Evolutionary conservation across 2,888 invertebrate species (phyloP).

Genomic region (Rhamnusium bicolor): DNA sequence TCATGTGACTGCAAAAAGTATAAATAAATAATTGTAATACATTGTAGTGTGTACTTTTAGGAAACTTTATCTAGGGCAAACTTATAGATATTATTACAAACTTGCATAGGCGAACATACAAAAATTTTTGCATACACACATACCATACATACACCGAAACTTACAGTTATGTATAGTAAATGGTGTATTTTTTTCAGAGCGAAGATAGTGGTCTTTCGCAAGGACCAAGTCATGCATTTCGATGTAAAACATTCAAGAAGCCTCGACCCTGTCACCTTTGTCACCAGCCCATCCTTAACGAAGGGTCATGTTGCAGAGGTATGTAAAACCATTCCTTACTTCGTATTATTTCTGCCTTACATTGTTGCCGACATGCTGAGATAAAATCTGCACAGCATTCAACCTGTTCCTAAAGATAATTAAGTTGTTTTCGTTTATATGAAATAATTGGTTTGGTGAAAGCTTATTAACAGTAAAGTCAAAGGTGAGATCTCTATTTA

Average conservation of each 20-base stretch:
- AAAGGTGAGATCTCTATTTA: conserved; percentile 5
- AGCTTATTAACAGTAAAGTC: conserved; percentile 10
- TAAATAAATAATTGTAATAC: too few relatives aligned
- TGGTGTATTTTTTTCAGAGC: conserved; percentile 73
- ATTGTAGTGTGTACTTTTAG: too few relatives aligned
- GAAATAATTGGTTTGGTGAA: not conserved
- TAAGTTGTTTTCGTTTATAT: conserved; percentile 27
- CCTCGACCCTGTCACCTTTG: conserved; percentile 85
- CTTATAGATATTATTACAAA: too few relatives aligned
- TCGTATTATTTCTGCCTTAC: conserved; percentile 16
- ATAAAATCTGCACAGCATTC: conserved; percentile 24
- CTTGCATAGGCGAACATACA: too few relatives aligned
- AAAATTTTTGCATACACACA: too few relatives aligned
- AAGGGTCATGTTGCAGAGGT: conserved; percentile 87
- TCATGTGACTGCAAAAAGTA: too few relatives aligned
- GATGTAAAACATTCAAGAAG: conserved; percentile 83
- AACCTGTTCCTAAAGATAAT: conserved; percentile 22
- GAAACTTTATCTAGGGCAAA: too few relatives aligned
- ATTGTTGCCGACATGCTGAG: conserved; percentile 11
- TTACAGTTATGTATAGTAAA: not conserved
- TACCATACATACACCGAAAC: too few relatives aligned
- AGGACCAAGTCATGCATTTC: conserved; percentile 82
- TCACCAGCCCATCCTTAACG: conserved; percentile 83
- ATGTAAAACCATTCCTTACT: conserved; percentile 62
- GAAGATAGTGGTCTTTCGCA: conserved; percentile 76